These are phyloP conservation scores for Ladona fulva DNA, from an alignment of 1,140 invertebrate species.

Conservation along the genomic window DNA sequence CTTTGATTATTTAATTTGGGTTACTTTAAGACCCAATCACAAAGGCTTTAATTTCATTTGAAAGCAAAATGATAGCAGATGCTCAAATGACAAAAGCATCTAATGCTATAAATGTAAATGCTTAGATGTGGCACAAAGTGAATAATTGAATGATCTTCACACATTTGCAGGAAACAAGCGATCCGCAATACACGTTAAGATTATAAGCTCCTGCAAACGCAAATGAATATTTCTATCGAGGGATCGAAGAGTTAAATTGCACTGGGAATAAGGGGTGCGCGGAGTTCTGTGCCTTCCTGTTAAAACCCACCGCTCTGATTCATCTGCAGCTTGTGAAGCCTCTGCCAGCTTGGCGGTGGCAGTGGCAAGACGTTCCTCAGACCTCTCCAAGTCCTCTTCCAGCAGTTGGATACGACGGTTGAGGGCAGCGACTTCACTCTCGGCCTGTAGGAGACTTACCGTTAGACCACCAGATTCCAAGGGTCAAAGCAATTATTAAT, in stretches of 20 bases:
- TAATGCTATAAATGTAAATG: too few species aligned
- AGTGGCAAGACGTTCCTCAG: slow-evolving; percentile 92
- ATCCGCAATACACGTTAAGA: background rate
- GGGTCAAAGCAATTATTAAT: background rate
- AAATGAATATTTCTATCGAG: slow-evolving; percentile 1
- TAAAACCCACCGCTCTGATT: slow-evolving; percentile 91
- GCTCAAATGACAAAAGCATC: too few species aligned
- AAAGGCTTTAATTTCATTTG: too few species aligned
- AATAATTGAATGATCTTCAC: background rate
- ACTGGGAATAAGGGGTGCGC: background rate
- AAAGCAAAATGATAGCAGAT: too few species aligned
- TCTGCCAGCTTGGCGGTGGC: slow-evolving; percentile 96
- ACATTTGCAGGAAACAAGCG: background rate
- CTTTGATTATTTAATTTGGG: too few species aligned
- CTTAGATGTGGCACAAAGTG: background rate
- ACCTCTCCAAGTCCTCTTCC: slow-evolving; percentile 97
- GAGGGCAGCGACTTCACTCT: slow-evolving; percentile 95
- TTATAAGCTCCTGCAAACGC: background rate
- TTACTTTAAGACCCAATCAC: too few species aligned
- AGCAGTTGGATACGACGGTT: slow-evolving; percentile 97
- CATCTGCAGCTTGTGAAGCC: slow-evolving; percentile 97
- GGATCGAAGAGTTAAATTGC: background rate
- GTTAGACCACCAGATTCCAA: background rate
- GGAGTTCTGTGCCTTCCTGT: background rate
- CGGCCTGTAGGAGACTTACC: slow-evolving; percentile 60